Conservation (phyloP, 2,797 vertebrate genomes). For the Catamblyrhynchus diadema region DNA sequence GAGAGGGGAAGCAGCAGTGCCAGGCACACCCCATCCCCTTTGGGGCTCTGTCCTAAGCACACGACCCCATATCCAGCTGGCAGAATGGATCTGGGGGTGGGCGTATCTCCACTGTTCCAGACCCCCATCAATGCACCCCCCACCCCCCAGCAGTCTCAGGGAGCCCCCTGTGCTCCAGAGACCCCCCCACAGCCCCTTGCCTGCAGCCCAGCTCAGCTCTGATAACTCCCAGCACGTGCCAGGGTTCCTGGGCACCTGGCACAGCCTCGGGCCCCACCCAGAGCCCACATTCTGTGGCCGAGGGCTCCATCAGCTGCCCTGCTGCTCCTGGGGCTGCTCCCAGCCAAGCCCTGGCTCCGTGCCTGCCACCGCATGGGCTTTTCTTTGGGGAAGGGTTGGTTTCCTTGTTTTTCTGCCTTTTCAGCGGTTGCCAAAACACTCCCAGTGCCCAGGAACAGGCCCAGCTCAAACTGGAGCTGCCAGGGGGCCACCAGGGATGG, state of each 20-base stretch:
- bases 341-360: background rate
- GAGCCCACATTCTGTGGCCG: rapidly evolving
- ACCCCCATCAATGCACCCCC: no score
- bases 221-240: background rate
- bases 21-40: background rate
- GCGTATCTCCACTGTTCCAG: background rate
- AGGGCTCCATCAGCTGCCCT: background rate
- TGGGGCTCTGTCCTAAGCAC: rapidly evolving
- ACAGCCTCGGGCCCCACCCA: rapidly evolving
- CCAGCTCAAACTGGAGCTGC: background rate
- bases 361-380: background rate
- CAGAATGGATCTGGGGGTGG: rapidly evolving
- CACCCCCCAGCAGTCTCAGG: background rate
- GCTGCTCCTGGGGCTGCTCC: background rate
- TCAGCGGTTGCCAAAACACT: background rate
- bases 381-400: background rate
- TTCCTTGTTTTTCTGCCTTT: constrained; percentile 3
- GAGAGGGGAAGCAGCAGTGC: background rate
- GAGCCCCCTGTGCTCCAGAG: background rate
- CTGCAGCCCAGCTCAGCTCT: background rate
- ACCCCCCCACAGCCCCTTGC: background rate
- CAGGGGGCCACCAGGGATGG: background rate
- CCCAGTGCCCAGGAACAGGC: background rate
- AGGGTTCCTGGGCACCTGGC: rapidly evolving
- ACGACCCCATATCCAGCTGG: rapidly evolving